These are phyloP conservation scores for Priocnemis perturbator DNA, from an alignment of 2,888 invertebrate genomes.

Conservation along the genomic window DNA sequence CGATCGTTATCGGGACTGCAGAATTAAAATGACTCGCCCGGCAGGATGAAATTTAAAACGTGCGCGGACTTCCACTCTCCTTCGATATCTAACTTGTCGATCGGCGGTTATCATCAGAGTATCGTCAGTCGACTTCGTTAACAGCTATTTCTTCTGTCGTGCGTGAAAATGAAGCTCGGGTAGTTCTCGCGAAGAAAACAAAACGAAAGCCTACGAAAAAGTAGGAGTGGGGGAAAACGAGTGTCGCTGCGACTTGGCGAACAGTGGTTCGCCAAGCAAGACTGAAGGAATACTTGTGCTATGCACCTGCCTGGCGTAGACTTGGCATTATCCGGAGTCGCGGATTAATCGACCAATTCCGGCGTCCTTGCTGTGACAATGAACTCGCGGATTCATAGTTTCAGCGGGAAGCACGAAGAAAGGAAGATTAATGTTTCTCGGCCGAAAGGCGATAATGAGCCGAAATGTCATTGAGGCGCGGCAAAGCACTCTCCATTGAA, in stretches of 20 bases:
- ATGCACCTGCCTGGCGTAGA: slow-evolving; percentile 29
- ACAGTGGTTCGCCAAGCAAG: slow-evolving; percentile 3
- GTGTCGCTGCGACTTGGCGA: slow-evolving; percentile 1
- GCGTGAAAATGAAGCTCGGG: slow-evolving; percentile 16
- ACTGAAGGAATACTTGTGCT: slow-evolving; percentile 23
- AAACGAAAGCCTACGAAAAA: slow-evolving; percentile 21
- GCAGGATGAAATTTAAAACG: slow-evolving; percentile 16
- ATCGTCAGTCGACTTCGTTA: slow-evolving; percentile 30
- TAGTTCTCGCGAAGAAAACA: neutral
- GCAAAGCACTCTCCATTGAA: slow-evolving; percentile 42
- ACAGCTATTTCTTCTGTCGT: slow-evolving; percentile 29
- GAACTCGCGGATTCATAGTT: slow-evolving; percentile 37
- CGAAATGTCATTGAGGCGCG: slow-evolving; percentile 26
- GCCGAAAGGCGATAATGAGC: too few relatives aligned
- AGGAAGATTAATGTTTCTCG: too few relatives aligned
- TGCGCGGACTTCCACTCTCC: slow-evolving; percentile 33
- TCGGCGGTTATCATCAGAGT: slow-evolving; percentile 20
- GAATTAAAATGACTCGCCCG: slow-evolving; percentile 9
- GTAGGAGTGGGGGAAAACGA: slow-evolving; percentile 24
- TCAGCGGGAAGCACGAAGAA: too few relatives aligned
- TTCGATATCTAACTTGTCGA: slow-evolving; percentile 29
- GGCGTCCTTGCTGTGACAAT: slow-evolving; percentile 52
- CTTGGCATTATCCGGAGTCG: slow-evolving; percentile 36
- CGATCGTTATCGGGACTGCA: neutral
- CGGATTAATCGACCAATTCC: slow-evolving; percentile 52